Evolutionary conservation across 2,797 vertebrate genomes (phyloP), one percentile per base, ranked within the genome.

Genomic region (Gymnopithys bicolor): DNA sequence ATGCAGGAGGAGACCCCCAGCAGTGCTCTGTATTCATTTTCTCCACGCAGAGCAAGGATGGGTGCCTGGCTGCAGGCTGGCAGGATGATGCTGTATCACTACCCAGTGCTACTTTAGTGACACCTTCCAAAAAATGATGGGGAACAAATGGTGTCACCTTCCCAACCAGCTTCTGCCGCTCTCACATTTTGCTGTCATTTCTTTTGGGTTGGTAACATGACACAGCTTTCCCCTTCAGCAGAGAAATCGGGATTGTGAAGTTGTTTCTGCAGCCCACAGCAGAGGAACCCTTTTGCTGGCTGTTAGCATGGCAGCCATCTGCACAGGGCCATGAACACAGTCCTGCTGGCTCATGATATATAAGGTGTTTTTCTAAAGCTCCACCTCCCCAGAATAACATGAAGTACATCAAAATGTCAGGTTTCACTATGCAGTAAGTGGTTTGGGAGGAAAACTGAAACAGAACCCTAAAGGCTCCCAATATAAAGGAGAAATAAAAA

Each of bases 371-470:
- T 74, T 27, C 46, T 89, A 69, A 83, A 90, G 79, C 62, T 84
- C 53, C 35, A 28, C 53, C 58, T 90, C 86, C 62, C 62, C 2
- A 0, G 32, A 55, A 77, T 77, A 83, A 86, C 7, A 11, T 67
- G 52, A 91, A 80, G 39, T 67, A 69, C 68, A 88, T 74, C n/a
- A 80, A 84, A 87, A 89, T 60, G 53, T 91, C 87, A 86, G 24
- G 37, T 87, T 93, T 86, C 62, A 78, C 81, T 91, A 64, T 67
- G 48, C 48, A 75, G 13, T 60, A 71, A 66, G 51, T 75, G 41
- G 22, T 75, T 64, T 79, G 52, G 62, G 69, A 88, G 48, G 67
- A 86, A 87, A 78, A 83, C 33, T 64, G 64, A 81, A 96, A 93
- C 41, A 51, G 15, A 83, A 23, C n/a, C 43, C 82, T 73, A 56